Conservation (phyloP, 2,797 vertebrate genomes). For the Ispidina lecontei region DNA sequence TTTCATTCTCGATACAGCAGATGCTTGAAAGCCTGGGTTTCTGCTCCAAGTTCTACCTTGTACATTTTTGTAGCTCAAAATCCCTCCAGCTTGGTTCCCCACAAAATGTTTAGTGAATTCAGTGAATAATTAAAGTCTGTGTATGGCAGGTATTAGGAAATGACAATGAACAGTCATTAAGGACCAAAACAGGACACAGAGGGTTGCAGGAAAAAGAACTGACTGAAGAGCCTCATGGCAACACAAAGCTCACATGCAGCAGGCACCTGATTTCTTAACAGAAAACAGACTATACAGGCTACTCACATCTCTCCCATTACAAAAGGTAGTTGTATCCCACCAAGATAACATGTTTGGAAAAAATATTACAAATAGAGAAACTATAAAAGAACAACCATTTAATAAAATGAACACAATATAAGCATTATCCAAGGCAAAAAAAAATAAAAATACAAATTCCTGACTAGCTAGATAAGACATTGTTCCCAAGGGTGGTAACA, state of each 20-base stretch:
- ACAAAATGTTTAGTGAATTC: not conserved
- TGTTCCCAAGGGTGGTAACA: not conserved
- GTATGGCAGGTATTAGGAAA: not conserved
- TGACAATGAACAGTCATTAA: not conserved
- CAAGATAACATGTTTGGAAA: not conserved
- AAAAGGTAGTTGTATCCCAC: not conserved
- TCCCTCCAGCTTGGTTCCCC: not conserved
- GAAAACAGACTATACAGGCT: not conserved
- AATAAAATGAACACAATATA: not conserved
- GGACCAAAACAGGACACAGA: not conserved
- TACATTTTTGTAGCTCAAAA: constrained; percentile 9
- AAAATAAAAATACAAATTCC: not conserved
- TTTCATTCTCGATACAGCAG: not conserved
- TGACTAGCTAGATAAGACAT: not conserved
- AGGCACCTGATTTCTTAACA: not conserved
- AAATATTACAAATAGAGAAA: not conserved
- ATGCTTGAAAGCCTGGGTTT: not conserved
- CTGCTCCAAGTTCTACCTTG: not conserved
- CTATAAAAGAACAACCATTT: not conserved
- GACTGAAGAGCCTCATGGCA: not conserved
- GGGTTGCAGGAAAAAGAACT: not conserved
- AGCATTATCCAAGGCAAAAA: not conserved
- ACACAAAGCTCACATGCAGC: not conserved
- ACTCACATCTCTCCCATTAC: not conserved
- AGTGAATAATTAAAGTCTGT: not conserved